Evolutionary conservation across 2,113 vertebrate species (phyloP).

Genomic region (Paradisaea rubra): DNA sequence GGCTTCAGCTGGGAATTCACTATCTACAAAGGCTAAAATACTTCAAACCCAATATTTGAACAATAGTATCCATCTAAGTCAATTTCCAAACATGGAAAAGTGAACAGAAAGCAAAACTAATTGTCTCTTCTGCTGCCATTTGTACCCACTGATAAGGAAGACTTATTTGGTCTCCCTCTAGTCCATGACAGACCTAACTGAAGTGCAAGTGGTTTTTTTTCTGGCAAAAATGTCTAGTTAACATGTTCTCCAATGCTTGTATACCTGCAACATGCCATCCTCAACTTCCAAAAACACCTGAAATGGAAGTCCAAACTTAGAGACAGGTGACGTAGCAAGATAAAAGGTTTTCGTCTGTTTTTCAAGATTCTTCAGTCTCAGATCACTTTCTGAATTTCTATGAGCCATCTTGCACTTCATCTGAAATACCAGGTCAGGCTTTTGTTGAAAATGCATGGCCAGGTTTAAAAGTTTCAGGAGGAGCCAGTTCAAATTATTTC

Average conservation of each 20-base stretch:
- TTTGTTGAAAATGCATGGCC: neutral
- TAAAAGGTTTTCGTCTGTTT: neutral
- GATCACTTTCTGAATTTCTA: neutral
- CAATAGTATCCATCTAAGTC: neutral
- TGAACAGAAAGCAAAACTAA: neutral
- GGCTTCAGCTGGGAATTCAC: neutral
- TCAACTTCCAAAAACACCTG: neutral
- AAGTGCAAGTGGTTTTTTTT: neutral
- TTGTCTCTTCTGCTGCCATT: neutral
- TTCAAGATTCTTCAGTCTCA: neutral
- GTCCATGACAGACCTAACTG: neutral
- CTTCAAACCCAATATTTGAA: neutral
- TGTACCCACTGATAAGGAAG: accelerated
- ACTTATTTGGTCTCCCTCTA: neutral
- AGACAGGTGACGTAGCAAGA: neutral
- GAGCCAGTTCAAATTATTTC: neutral
- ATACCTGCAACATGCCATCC: neutral
- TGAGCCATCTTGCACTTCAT: neutral
- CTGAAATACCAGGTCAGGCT: neutral
- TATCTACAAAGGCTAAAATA: neutral
- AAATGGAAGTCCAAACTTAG: neutral
- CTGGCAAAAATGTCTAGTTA: neutral
- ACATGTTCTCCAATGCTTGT: neutral
- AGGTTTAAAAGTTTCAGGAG: neutral
- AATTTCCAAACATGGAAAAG: neutral